phyloP scores from a whole-genome alignment of 1,140 invertebrate species.

The Physella acuta region DNA sequence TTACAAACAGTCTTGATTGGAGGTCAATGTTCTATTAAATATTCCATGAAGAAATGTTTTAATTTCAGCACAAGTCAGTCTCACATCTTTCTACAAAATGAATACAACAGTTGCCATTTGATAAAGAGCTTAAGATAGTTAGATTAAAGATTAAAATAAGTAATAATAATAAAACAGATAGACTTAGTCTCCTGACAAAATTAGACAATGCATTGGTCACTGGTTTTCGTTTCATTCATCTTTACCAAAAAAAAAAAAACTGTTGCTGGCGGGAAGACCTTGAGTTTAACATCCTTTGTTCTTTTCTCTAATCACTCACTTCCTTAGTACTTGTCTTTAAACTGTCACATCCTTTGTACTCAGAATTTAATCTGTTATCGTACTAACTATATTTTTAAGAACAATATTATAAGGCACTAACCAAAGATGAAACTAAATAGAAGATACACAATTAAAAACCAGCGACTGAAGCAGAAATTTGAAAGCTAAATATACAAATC shows the following conservation, averaged over 20 bases:
- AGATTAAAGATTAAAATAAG: neutral
- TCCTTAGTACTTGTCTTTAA: too few species aligned
- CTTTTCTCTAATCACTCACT: too few species aligned
- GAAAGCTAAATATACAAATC: too few species aligned
- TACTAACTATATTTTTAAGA: too few species aligned
- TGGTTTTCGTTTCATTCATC: too few species aligned
- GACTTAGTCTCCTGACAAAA: neutral
- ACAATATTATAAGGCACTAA: too few species aligned
- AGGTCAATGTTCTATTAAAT: neutral
- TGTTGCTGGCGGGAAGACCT: neutral
- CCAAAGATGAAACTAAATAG: too few species aligned
- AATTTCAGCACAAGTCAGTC: slow-evolving; percentile 5
- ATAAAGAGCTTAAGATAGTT: neutral
- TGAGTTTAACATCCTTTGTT: too few species aligned
- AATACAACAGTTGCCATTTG: neutral
- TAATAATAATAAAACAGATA: neutral
- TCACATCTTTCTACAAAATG: slow-evolving; percentile 3
- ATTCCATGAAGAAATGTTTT: slow-evolving; percentile 2
- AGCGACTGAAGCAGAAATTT: too few species aligned
- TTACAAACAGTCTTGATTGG: slow-evolving; percentile 6
- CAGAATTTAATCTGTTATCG: too few species aligned
- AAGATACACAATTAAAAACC: too few species aligned
- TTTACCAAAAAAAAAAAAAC: neutral
- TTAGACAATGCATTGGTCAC: neutral
- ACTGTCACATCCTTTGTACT: too few species aligned